Evolutionary conservation across 1,140 invertebrate genomes (phyloP), one percentile per base, ranked within the genome.

Genomic region (Batillaria attramentaria): DNA sequence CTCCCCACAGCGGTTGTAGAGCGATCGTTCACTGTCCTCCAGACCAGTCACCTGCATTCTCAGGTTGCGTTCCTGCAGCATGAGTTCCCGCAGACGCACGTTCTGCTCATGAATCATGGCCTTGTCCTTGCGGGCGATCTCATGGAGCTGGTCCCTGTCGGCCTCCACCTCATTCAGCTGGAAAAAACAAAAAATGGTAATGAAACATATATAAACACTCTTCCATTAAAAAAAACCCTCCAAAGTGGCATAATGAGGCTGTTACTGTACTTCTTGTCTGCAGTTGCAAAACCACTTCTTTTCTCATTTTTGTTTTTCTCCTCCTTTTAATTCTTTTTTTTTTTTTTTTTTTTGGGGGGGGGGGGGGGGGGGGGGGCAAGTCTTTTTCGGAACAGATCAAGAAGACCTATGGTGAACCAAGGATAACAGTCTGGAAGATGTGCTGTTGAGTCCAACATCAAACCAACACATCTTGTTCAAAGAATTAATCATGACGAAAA

Each of bases 51-150:
- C 78, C 78, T 89, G 88, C 46, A 86, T 85, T 46, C 88, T 87
- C 18, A 89, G 72, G 62, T 81, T 87, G 68, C 86, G 86, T 66
- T 90, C 87, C 8, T 82, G 54, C 10, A 90, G 81, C 77, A 86
- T 83, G 28, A 89, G 77, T 66, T 89, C 87, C 18, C 86, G 74
- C 1, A 89, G 77, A 46, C 80, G 80, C 10, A 90, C 85, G 80
- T 88, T 88, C 72, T 88, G 86, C 41, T 90, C 88, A 75, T 90
- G 89, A 33, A 90, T 90, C 33, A 81, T 83, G 42, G 82, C 83
- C 81, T 90, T 90, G 79, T 90, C 89, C 66, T 85, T 85, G 35
- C 89, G 80, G 5, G 89, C 85, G 39, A 90, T 89, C 41, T 89
- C 86, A 87, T 90, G 87, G 16, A 90, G 82, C 42, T 89, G 85